Percentiles rank a stretch among this genome's conserved stretches.
Evolutionary conservation across 2,888 invertebrate genomes (phyloP).

Genomic region (Lysandra coridon): DNA sequence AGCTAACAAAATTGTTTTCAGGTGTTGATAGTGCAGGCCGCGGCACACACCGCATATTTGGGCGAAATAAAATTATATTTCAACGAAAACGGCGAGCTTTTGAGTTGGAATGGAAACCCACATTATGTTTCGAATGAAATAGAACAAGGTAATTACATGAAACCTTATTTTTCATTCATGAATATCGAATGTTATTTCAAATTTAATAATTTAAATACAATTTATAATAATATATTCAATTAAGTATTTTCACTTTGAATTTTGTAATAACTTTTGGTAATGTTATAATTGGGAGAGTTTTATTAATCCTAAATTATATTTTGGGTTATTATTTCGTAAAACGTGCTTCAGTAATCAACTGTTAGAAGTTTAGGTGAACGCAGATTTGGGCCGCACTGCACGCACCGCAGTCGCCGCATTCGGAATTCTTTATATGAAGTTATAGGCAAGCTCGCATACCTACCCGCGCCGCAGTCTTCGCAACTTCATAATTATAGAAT

Average conservation of each 20-base stretch:
- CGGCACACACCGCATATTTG: slow-evolving; percentile 86
- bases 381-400: no score
- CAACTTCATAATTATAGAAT: no score
- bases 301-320: no score
- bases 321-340: no score
- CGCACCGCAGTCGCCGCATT: no score
- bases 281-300: no score
- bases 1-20: slow-evolving; percentile 40
- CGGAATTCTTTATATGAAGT: no score
- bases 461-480: no score
- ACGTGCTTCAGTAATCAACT: no score
- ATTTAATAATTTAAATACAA: background rate
- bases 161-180: background rate
- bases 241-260: background rate
- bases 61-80: slow-evolving; percentile 89
- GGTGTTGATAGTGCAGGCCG: slow-evolving; percentile 87
- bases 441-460: no score
- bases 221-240: background rate
- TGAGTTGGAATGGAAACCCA: slow-evolving; percentile 85
- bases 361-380: no score
- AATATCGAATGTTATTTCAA: background rate
- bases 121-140: slow-evolving; percentile 83
- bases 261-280: background rate
- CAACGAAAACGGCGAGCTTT: slow-evolving; percentile 84
- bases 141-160: slow-evolving; percentile 79